Evolutionary conservation across 1,140 invertebrate genomes (phyloP), one percentile per base, ranked within the genome.

Genomic region (Drosophila subobscura): DNA sequence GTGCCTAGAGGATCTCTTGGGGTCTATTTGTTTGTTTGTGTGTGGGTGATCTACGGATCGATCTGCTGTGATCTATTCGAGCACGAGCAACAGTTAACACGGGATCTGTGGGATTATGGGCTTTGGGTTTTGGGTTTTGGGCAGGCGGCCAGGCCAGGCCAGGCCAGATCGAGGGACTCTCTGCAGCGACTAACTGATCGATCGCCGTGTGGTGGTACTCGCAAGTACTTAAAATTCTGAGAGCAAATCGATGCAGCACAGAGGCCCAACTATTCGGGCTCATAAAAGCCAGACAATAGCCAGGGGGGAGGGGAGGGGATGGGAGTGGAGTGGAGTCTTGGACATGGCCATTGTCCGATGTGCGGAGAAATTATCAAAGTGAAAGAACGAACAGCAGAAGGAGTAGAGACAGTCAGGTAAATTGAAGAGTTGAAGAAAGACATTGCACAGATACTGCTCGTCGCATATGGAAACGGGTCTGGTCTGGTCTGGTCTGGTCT

Each of bases 341-440:
- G 44, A 14, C 60, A 59, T 58, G 57, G 52, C n/a, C 66, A 57
- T 64, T 33, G 29, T 33, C 3, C 33, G 29, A 33, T 33, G 29
- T 75, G 74, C 61, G 79, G 79, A 83, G 79, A 83, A 83, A 83
- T 83, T 83, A 78, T 83, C 66, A 83, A 78, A 83, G 79, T 73
- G 61, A 79, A 76, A 66, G 79, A 79, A 66, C 58, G 49, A 50
- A 10, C 33, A 37, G 33, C 10, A 12, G 16, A 37, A 37, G 33
- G 33, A 37, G 33, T 10, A 37, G 33, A 37, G 10, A 37, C 25
- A 20, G 29, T 3, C 29, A 10, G 3, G 8, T 33, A 33, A 10
- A 33, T 10, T 33, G 29, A 33, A 33, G 29, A 10, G 10, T 33
- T 33, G 29, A 33, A 33, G 29, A 33, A 10, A 33, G 29, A 33